Percentiles rank a stretch among this genome's conserved stretches.
These are phyloP conservation scores for Columba janthina DNA, from an alignment of 2,113 vertebrate genomes.

Conservation along the genomic window DNA sequence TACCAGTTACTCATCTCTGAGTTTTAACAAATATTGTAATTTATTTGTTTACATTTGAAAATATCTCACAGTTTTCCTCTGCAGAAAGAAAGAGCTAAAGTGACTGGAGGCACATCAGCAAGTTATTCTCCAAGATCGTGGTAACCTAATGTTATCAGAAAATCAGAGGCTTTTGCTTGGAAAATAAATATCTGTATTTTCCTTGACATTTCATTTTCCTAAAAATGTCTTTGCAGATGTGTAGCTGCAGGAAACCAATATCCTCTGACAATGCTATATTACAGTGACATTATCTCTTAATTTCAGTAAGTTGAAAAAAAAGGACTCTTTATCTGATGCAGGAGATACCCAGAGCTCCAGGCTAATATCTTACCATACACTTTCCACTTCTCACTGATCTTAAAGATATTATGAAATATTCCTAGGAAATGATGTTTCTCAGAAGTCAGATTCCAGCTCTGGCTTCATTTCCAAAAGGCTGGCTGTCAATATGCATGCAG, in stretches of 20 bases:
- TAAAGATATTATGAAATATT: background rate
- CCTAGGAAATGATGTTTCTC: background rate
- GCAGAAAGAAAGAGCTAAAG: background rate
- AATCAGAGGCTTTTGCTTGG: background rate
- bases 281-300: constrained; percentile 34
- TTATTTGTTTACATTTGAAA: background rate
- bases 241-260: background rate
- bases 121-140: background rate
- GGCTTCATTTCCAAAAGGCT: background rate
- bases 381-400: background rate
- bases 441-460: background rate
- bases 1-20: background rate
- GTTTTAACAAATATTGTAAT: background rate
- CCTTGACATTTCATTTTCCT: constrained; percentile 46
- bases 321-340: background rate
- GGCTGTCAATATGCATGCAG: background rate
- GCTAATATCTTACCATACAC: background rate
- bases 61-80: background rate
- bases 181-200: constrained; percentile 37
- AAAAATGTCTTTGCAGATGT: constrained; percentile 31
- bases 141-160: constrained; percentile 2
- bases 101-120: background rate
- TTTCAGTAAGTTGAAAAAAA: constrained; percentile 4
- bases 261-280: background rate
- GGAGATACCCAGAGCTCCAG: background rate